A percentile compares a stretch with the other conserved stretches of the same genome.
Conservation (phyloP, 2,888 invertebrate species). For the Drosophila vallismaia region DNA sequence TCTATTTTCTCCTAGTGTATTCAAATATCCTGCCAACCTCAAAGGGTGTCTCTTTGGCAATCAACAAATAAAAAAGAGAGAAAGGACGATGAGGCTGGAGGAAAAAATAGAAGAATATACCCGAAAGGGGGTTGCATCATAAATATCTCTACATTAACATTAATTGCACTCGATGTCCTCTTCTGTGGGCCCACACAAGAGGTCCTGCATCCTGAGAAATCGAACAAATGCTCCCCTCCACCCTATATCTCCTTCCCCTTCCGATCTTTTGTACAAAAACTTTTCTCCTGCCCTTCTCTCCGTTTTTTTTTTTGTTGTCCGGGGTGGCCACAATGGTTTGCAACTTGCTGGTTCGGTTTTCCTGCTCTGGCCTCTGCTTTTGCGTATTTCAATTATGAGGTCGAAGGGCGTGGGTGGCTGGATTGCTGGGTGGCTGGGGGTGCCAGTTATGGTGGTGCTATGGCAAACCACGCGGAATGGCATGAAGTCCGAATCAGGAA, state of each 20-base stretch:
- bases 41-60: constrained; percentile 29
- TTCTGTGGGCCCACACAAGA: constrained; percentile 78
- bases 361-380: constrained; percentile 6
- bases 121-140: constrained; percentile 74
- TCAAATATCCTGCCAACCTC: constrained; percentile 21
- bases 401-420: constrained; percentile 31
- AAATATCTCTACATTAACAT: constrained; percentile 82
- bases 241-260: constrained; percentile 4
- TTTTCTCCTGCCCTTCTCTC: constrained; percentile 11
- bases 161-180: constrained; percentile 83
- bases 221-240: constrained; percentile 63
- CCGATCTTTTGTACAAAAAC: constrained; percentile 15
- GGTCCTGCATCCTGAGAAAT: constrained; percentile 71
- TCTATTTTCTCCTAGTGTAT: constrained; percentile 2
- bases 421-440: constrained; percentile 10
- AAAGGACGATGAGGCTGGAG: neutral
- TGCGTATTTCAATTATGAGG: constrained; percentile 75
- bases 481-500: constrained; percentile 43
- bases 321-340: constrained; percentile 61
- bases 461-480: constrained; percentile 64
- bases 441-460: constrained; percentile 4
- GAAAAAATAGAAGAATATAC: constrained; percentile 23
- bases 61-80: neutral
- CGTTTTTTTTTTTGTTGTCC: constrained; percentile 32
- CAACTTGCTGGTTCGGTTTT: constrained; percentile 56